Conservation (phyloP, 2,888 invertebrate genomes). For the Opisthograptis luteolata region DNA sequence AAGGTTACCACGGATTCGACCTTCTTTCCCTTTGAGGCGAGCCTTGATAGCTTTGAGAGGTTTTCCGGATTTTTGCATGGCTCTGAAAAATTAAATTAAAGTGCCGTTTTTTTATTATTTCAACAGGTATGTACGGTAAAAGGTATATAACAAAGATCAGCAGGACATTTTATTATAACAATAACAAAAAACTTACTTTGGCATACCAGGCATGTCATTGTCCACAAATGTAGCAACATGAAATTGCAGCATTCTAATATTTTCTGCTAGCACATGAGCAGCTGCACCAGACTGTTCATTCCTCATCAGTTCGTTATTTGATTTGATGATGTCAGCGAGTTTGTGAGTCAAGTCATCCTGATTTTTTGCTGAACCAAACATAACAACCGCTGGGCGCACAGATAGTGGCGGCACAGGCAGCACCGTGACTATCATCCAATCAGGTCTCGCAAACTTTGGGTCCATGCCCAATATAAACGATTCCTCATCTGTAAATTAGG, state of each 20-base stretch:
- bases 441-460: conserved; percentile 97
- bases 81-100: conserved; percentile 88
- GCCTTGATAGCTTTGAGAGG: conserved; percentile 99
- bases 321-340: conserved; percentile 98
- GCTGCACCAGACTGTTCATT: conserved; percentile 99
- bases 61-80: conserved; percentile 99
- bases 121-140: too few relatives aligned
- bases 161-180: not conserved
- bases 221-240: conserved; percentile 99
- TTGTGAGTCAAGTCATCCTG: conserved; percentile 99
- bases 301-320: conserved; percentile 97
- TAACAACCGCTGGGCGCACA: conserved; percentile 98
- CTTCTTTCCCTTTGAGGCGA: conserved; percentile 98
- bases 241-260: conserved; percentile 98
- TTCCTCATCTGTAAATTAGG: conserved; percentile 96
- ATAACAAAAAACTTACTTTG: conserved; percentile 81
- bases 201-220: conserved; percentile 99
- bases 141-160: not conserved
- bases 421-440: conserved; percentile 99
- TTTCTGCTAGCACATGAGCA: conserved; percentile 98
- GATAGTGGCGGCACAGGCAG: conserved; percentile 98
- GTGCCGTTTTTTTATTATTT: too few relatives aligned
- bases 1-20: conserved; percentile 98
- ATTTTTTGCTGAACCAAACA: conserved; percentile 99
- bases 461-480: conserved; percentile 98